phyloP scores from a whole-genome alignment of 2,113 vertebrate species.

The Zingel zingel region DNA sequence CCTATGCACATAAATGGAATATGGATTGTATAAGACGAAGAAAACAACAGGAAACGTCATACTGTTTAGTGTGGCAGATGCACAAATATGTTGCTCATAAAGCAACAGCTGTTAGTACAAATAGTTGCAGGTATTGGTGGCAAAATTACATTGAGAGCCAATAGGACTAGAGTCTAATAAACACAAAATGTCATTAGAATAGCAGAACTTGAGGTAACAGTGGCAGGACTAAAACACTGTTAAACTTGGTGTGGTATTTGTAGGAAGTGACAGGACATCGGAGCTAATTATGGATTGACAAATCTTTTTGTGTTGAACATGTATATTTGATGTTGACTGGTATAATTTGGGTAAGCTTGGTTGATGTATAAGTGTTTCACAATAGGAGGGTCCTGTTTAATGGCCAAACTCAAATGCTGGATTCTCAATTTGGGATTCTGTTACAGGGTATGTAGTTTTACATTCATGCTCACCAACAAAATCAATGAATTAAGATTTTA shows the following conservation, averaged over 20 bases:
- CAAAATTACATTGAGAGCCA: slow-evolving; percentile 8
- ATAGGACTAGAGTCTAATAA: neutral
- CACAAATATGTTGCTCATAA: slow-evolving; percentile 16
- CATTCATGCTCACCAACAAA: slow-evolving; percentile 37
- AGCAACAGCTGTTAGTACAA: slow-evolving; percentile 19
- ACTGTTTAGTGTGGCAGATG: slow-evolving; percentile 6
- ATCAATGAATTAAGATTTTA: slow-evolving; percentile 8
- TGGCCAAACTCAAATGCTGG: slow-evolving; percentile 34
- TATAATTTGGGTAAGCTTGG: slow-evolving; percentile 9
- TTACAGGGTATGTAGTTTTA: slow-evolving; percentile 28
- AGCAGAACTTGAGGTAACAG: slow-evolving; percentile 4
- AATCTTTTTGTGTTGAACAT: slow-evolving; percentile 8
- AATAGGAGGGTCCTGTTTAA: slow-evolving; percentile 13
- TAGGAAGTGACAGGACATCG: slow-evolving; percentile 15
- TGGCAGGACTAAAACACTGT: slow-evolving; percentile 24
- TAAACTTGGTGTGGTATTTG: slow-evolving; percentile 9
- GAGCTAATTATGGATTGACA: slow-evolving; percentile 23
- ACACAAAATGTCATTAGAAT: slow-evolving; percentile 10
- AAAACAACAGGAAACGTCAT: neutral
- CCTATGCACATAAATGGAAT: neutral
- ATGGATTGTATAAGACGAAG: neutral
- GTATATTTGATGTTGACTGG: slow-evolving; percentile 26
- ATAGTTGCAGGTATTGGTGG: neutral
- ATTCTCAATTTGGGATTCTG: slow-evolving; percentile 10
- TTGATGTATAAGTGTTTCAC: slow-evolving; percentile 33